Base-by-base conservation (phyloP, 2,113 vertebrate genomes). In the Cebidichthys violaceus region DNA sequence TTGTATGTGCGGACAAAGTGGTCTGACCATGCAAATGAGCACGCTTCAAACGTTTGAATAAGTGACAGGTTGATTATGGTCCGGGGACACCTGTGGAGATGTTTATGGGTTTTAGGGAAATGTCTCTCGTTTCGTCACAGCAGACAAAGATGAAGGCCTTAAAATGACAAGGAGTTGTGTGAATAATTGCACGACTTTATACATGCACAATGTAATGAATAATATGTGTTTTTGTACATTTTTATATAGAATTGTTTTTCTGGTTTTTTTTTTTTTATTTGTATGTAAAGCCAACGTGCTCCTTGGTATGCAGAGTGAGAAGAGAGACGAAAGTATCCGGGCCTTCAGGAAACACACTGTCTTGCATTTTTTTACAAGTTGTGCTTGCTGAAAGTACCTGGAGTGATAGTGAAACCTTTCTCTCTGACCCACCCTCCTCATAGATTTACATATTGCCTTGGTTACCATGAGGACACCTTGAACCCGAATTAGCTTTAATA, bases 281-380 rank as follows among this genome's bases (percentile, higher is more conserved):
- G 15, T 67, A 69, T 72, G 2, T 67, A 67, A 69, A 45, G 8
- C 29, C 59, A 37, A 22, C 6, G 27, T 20, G 6, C 8, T 54
- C 9, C 10, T 24, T 27, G 20, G 15, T 17, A 14, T 73, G 14
- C 27, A 45, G 9, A 45, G 1, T 13, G n/a, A n/a, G n/a, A n/a
- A n/a, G n/a, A n/a, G n/a, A n/a, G n/a, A n/a, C n/a, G n/a, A n/a
- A n/a, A n/a, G 72, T 37, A 13, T 65, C 75, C 43, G 62, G 24
- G n/a, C 6, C 68, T 57, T 78, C 11, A 61, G n/a, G 82, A 17
- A 79, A 74, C 45, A 64, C 57, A 39, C 59, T 76, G 20, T 74
- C 20, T 29, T 75, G 72, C 77, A 87, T 92, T 80, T 90, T 62
- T 86, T 84, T 77, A 6, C 29, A 35, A 70, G 27, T 37, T 77